These are phyloP conservation scores for Ochlodes sylvanus DNA, from an alignment of 2,888 invertebrate species.

Conservation along the genomic window DNA sequence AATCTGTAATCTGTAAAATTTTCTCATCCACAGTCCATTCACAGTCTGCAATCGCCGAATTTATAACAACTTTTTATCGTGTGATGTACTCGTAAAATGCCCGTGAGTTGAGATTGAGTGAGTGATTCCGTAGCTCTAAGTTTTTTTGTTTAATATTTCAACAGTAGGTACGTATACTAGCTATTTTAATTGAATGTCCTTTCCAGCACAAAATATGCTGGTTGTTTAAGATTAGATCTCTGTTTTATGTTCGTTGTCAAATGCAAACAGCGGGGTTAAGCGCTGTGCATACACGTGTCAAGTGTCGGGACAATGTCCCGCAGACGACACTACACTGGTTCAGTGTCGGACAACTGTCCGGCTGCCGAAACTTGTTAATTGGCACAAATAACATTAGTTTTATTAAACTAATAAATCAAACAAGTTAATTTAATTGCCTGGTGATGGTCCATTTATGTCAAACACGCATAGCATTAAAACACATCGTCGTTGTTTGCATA, in stretches of 20 bases:
- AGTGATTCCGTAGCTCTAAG: not conserved
- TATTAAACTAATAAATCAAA: too few species aligned
- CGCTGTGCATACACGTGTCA: not conserved
- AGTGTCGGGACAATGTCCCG: too few species aligned
- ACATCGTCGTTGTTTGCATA: too few species aligned
- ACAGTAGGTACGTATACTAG: conserved; percentile 19
- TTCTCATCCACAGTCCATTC: too few species aligned
- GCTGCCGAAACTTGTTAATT: too few species aligned
- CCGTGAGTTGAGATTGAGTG: not conserved
- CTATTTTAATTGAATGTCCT: conserved; percentile 34
- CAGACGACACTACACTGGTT: not conserved
- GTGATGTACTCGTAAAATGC: conserved; percentile 7
- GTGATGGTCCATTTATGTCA: too few species aligned
- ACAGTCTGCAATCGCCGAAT: too few species aligned
- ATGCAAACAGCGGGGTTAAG: not conserved
- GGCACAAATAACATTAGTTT: too few species aligned
- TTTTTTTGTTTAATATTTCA: conserved; percentile 26
- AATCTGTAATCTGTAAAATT: too few species aligned
- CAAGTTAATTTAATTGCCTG: too few species aligned
- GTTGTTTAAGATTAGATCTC: conserved; percentile 30
- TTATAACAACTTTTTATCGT: not conserved
- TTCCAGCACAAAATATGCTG: conserved; percentile 27
- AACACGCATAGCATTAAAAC: too few species aligned
- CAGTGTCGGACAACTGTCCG: not conserved
- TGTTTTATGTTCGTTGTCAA: conserved; percentile 27